Percentiles rank a stretch among this genome's conserved stretches.
phyloP scores from a whole-genome alignment of 2,888 invertebrate genomes.

The Chalcosyrphus nemorum region DNA sequence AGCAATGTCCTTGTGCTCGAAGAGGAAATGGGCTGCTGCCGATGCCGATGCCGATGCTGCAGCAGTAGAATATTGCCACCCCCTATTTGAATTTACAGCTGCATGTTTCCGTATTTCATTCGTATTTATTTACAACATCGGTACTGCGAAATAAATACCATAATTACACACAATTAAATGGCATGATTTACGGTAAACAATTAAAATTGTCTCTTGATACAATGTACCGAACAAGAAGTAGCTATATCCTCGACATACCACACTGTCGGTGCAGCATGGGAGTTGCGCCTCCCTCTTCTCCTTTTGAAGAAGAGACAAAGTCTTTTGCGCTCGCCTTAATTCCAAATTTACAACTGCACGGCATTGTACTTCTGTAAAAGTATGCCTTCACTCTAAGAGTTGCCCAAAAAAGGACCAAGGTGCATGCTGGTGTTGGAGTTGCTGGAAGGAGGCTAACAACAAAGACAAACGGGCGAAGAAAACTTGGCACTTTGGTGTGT shows the following conservation, averaged over 20 bases:
- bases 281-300: neutral
- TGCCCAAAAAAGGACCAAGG: slow-evolving; percentile 43
- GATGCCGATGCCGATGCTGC: slow-evolving; percentile 14
- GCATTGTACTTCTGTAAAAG: slow-evolving; percentile 59
- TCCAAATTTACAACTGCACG: slow-evolving; percentile 63
- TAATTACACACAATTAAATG: slow-evolving; percentile 73
- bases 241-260: slow-evolving; percentile 11
- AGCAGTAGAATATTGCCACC: too few species aligned
- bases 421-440: neutral
- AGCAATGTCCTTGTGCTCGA: slow-evolving; percentile 54
- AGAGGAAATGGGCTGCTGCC: slow-evolving; percentile 27
- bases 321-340: slow-evolving; percentile 69
- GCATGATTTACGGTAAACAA: slow-evolving; percentile 71
- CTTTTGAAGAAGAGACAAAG: slow-evolving; percentile 44
- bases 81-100: slow-evolving; percentile 70
- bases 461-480: slow-evolving; percentile 53
- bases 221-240: slow-evolving; percentile 42
- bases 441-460: slow-evolving; percentile 27
- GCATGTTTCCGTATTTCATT: slow-evolving; percentile 73
- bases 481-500: slow-evolving; percentile 64
- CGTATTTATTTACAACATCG: slow-evolving; percentile 72
- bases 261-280: neutral
- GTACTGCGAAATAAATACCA: slow-evolving; percentile 71
- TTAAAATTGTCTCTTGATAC: slow-evolving; percentile 69
- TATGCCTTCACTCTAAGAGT: slow-evolving; percentile 28